Conservation (phyloP, 2,797 vertebrate species). For the Urocyon cinereoargenteus region DNA sequence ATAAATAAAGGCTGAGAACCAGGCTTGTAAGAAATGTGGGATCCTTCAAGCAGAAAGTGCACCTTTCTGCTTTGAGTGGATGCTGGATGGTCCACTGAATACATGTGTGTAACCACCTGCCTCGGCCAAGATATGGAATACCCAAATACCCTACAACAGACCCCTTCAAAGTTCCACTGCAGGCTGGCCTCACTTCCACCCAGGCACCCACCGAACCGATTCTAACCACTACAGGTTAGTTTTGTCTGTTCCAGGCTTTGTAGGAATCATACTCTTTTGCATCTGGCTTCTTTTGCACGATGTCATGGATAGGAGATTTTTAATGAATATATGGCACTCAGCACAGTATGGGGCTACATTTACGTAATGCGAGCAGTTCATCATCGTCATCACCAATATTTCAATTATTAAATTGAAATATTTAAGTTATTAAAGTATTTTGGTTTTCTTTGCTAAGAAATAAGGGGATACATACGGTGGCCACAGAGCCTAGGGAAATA, state of each 20-base stretch:
- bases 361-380: neutral
- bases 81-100: neutral
- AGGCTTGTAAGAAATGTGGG: neutral
- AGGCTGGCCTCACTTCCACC: neutral
- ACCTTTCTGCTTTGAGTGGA: no score
- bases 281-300: neutral
- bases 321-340: neutral
- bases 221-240: neutral
- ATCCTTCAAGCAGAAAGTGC: neutral
- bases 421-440: neutral
- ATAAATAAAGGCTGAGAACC: neutral
- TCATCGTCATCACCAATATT: neutral
- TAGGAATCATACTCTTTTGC: neutral
- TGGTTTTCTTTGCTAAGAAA: conserved; percentile 55
- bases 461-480: neutral
- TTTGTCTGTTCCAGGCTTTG: neutral
- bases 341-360: neutral
- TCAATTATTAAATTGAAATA: no score
- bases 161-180: neutral
- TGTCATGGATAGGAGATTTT: neutral
- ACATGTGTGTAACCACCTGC: rapidly evolving
- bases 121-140: neutral
- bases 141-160: neutral
- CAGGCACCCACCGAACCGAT: neutral
- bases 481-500: neutral